phyloP scores from a whole-genome alignment of 2,797 vertebrate genomes.

The Gallirallus australis region DNA sequence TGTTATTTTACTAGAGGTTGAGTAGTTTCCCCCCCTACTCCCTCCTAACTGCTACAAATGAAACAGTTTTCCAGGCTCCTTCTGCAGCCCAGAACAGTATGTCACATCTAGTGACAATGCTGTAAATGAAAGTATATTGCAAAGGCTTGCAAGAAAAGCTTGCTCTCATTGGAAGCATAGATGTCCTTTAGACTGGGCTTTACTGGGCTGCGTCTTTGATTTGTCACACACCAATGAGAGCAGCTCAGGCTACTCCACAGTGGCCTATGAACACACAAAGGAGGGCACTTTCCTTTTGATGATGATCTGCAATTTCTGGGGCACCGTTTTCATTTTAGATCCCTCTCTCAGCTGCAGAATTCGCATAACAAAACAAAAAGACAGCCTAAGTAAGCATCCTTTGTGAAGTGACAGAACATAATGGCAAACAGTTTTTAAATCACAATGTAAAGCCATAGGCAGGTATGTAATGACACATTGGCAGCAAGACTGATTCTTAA shows the following conservation, averaged over 20 bases:
- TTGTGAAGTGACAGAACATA: background rate
- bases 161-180: accelerated
- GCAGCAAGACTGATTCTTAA: background rate
- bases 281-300: background rate
- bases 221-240: background rate
- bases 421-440: background rate
- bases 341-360: constrained; percentile 2
- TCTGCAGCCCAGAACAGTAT: background rate
- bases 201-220: background rate
- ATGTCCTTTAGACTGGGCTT: background rate
- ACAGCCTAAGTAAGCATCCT: background rate
- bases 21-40: background rate
- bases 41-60: accelerated
- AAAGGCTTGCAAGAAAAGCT: background rate
- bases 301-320: background rate
- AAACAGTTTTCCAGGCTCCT: background rate
- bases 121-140: background rate
- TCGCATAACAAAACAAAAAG: constrained; percentile 17
- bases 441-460: background rate
- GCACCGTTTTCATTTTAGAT: background rate
- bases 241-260: background rate
- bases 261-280: background rate
- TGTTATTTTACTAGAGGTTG: background rate
- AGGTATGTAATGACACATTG: background rate
- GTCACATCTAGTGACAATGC: background rate